These are phyloP conservation scores for Sitta europaea DNA, from an alignment of 2,113 vertebrate genomes.

Conservation along the genomic window DNA sequence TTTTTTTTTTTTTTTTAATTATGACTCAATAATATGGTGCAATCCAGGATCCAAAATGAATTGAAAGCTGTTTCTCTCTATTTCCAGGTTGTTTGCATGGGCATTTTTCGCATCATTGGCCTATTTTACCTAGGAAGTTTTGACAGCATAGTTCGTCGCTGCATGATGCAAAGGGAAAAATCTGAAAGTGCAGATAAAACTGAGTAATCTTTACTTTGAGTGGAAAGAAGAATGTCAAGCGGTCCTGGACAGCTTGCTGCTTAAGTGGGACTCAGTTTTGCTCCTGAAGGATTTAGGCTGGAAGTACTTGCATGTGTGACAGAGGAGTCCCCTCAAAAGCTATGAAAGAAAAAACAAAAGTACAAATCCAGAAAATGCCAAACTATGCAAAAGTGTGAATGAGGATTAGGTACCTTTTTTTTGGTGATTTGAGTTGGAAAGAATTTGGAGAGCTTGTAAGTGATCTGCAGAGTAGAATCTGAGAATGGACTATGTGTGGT, in stretches of 20 bases:
- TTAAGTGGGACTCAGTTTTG: constrained; percentile 45
- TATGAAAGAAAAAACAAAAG: constrained; percentile 11
- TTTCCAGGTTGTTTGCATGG: constrained; percentile 91
- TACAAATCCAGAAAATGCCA: constrained; percentile 15
- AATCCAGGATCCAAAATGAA: neutral
- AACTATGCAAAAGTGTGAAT: constrained; percentile 63
- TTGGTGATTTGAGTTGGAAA: neutral
- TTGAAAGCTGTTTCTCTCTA: constrained; percentile 19
- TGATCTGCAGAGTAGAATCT: neutral
- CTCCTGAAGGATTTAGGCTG: constrained; percentile 31
- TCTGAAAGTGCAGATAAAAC: constrained; percentile 83
- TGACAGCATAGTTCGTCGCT: constrained; percentile 94
- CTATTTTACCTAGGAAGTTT: constrained; percentile 96
- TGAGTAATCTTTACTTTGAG: constrained; percentile 69
- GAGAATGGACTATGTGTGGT: neutral
- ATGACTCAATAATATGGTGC: neutral
- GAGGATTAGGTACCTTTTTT: neutral
- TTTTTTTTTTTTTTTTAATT: neutral
- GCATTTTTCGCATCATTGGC: constrained; percentile 90
- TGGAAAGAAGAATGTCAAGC: constrained; percentile 41
- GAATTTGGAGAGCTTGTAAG: neutral
- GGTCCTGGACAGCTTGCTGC: constrained; percentile 64
- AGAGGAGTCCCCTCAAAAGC: constrained; percentile 49
- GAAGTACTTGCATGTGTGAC: constrained; percentile 5
- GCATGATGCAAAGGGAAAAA: constrained; percentile 91